Conservation (phyloP, 2,113 vertebrate genomes). For the Butorides virescens region DNA sequence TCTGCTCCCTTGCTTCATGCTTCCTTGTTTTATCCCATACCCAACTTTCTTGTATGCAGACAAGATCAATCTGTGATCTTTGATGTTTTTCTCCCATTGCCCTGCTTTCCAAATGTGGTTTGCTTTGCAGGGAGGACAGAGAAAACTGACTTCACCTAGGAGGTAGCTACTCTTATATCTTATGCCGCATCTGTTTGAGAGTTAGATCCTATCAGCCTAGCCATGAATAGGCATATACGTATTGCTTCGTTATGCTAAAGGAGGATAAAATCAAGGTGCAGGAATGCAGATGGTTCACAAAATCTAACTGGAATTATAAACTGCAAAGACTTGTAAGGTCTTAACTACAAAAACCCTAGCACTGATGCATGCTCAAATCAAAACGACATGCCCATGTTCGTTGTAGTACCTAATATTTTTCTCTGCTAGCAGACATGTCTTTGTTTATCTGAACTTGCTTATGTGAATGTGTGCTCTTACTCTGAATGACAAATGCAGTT, state of each 20-base stretch:
- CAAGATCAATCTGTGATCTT: not conserved
- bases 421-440: not conserved
- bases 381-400: not conserved
- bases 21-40: not conserved
- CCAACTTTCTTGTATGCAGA: not conserved
- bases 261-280: not conserved
- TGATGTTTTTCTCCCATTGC: fast-evolving
- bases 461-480: not conserved
- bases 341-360: fast-evolving
- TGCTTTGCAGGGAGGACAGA: not conserved
- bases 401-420: not conserved
- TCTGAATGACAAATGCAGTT: not conserved
- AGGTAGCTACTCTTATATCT: not conserved
- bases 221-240: not conserved
- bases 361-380: not conserved
- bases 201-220: not conserved
- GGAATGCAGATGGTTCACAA: not conserved
- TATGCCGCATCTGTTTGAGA: not conserved
- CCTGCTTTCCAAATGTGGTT: not conserved
- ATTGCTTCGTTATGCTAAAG: fast-evolving
- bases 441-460: not conserved
- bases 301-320: not conserved
- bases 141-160: not conserved
- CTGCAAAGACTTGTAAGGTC: not conserved
- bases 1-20: not conserved